A percentile compares a stretch with the other conserved stretches of the same genome.
phyloP scores from a whole-genome alignment of 2,797 vertebrate genomes.

The Neosilurus mollespiculum region DNA sequence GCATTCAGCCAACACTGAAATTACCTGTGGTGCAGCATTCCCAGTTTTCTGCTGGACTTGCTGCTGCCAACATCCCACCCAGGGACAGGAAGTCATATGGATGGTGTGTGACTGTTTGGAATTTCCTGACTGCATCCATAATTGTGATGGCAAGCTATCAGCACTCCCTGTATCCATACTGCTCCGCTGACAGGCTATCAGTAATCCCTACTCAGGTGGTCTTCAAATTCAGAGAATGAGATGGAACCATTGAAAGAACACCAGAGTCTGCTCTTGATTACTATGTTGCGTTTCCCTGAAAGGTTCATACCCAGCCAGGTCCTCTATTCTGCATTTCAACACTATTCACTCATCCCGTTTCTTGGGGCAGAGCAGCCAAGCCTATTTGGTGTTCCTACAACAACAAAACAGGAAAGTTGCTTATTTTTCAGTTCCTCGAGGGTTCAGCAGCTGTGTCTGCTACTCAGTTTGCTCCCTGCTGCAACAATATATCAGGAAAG shows the following conservation, averaged over 20 bases:
- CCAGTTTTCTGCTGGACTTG: background rate
- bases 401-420: background rate
- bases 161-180: background rate
- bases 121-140: background rate
- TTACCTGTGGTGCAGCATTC: background rate
- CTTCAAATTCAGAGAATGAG: background rate
- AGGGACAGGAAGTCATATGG: background rate
- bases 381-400: background rate
- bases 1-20: constrained; percentile 8
- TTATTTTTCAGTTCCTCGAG: constrained; percentile 8
- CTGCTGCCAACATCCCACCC: background rate
- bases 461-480: background rate
- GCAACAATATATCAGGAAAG: background rate
- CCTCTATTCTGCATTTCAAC: background rate
- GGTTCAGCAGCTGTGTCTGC: background rate
- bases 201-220: background rate
- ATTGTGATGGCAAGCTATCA: background rate
- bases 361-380: background rate
- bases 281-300: background rate
- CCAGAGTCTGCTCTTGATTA: background rate
- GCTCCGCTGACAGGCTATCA: background rate
- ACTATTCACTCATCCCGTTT: background rate
- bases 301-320: background rate
- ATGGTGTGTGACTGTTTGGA: background rate
- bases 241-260: background rate